phyloP scores from a whole-genome alignment of 2,888 invertebrate species.

The Lasiommata megera region DNA sequence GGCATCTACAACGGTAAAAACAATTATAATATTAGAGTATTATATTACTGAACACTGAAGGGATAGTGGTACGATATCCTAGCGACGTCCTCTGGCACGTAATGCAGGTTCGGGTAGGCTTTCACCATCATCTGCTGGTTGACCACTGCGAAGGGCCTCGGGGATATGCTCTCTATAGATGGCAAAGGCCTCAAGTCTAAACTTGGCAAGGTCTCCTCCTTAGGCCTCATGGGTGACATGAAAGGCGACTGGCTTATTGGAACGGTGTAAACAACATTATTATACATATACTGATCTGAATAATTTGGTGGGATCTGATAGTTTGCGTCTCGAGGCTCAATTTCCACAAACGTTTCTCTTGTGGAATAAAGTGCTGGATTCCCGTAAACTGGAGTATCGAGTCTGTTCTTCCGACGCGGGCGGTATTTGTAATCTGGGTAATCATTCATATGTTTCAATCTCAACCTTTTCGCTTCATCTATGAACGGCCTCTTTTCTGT shows the following conservation, averaged over 20 bases:
- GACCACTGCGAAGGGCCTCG: constrained; percentile 68
- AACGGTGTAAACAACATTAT: constrained; percentile 69
- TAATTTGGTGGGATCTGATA: constrained; percentile 63
- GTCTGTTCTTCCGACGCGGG: constrained; percentile 83
- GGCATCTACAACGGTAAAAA: constrained; percentile 9
- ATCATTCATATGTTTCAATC: constrained; percentile 87
- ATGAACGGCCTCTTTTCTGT: constrained; percentile 92
- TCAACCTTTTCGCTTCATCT: constrained; percentile 91
- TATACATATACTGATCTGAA: constrained; percentile 68
- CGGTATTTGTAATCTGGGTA: constrained; percentile 88
- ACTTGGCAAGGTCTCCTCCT: constrained; percentile 59
- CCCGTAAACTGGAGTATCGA: constrained; percentile 57
- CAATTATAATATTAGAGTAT: not conserved
- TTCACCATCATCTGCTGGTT: constrained; percentile 79
- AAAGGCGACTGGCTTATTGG: constrained; percentile 61
- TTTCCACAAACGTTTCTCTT: constrained; percentile 60
- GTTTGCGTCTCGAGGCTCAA: constrained; percentile 59
- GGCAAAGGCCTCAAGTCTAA: constrained; percentile 67
- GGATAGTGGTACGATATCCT: constrained; percentile 74
- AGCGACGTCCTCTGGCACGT: constrained; percentile 67
- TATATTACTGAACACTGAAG: constrained; percentile 64
- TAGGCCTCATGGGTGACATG: constrained; percentile 58
- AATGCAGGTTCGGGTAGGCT: constrained; percentile 72
- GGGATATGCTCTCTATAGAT: constrained; percentile 74
- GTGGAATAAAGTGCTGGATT: constrained; percentile 55